phyloP scores from a whole-genome alignment of 2,888 invertebrate species.

The Acronicta leporina region DNA sequence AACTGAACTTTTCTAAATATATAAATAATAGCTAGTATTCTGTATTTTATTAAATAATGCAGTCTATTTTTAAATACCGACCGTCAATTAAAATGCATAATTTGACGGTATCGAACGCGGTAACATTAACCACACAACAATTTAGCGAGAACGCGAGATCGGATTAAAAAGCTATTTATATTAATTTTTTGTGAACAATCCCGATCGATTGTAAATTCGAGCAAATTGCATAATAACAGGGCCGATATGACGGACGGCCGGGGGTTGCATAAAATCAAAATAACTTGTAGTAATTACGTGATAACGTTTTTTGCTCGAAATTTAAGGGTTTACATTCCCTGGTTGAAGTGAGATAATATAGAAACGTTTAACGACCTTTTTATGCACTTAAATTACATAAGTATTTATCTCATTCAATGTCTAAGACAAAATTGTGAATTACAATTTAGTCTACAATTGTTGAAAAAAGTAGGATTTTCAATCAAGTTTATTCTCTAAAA shows the following conservation, averaged over 20 bases:
- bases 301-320: constrained; percentile 31
- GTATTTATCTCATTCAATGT: too few species aligned
- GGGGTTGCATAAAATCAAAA: constrained; percentile 52
- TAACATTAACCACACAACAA: constrained; percentile 26
- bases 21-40: too few species aligned
- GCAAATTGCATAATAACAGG: constrained; percentile 70
- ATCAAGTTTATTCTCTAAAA: too few species aligned
- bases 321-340: constrained; percentile 15
- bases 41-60: too few species aligned
- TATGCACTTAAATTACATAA: too few species aligned
- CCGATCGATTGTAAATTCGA: constrained; percentile 66
- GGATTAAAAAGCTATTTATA: constrained; percentile 74
- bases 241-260: constrained; percentile 42
- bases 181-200: constrained; percentile 66
- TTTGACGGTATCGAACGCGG: constrained; percentile 41
- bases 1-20: too few species aligned
- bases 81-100: neutral
- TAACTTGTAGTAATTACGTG: constrained; percentile 39
- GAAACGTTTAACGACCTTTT: neutral
- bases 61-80: too few species aligned
- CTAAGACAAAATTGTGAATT: too few species aligned
- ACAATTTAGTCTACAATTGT: too few species aligned
- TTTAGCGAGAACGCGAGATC: constrained; percentile 39
- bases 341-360: too few species aligned
- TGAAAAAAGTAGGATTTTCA: too few species aligned